Conservation (phyloP, 1,140 invertebrate genomes). For the Bombus superbus region DNA sequence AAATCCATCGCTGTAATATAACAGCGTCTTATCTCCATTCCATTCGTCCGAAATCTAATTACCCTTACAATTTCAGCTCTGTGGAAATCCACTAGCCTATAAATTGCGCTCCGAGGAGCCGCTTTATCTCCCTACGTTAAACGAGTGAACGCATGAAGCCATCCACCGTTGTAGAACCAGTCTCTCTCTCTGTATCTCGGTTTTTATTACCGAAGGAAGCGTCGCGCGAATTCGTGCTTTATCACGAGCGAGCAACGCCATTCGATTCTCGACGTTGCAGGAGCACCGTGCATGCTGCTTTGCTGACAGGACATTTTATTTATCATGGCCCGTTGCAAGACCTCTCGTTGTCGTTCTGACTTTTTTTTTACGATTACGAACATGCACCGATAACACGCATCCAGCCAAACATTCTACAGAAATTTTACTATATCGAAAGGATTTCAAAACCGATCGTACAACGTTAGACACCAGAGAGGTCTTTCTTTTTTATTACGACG, state of each 20-base stretch:
- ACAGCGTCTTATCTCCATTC: neutral
- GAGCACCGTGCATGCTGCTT: neutral
- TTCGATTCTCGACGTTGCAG: conserved; percentile 14
- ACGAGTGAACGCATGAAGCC: neutral
- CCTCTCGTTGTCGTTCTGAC: neutral
- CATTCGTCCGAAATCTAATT: neutral
- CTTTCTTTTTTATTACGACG: too few relatives aligned
- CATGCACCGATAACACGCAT: neutral
- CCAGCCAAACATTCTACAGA: neutral
- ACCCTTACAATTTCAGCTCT: neutral
- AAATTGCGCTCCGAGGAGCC: neutral
- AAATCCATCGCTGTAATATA: neutral
- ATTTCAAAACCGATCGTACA: too few relatives aligned
- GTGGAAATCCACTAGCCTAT: neutral
- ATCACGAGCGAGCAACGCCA: conserved; percentile 43
- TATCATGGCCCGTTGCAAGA: conserved; percentile 28
- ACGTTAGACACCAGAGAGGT: too few relatives aligned
- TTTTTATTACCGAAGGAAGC: conserved; percentile 26
- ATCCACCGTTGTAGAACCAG: neutral
- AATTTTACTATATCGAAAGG: neutral
- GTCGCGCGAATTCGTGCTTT: conserved; percentile 40
- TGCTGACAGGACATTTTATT: conserved; percentile 43
- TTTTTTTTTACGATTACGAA: neutral
- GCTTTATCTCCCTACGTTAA: conserved; percentile 19
- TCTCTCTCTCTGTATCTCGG: neutral